Evolutionary conservation across 30 jellyfish, hydroid and myxozoan species (phyloP), one percentile per base, ranked within the genome.

Genomic region (Hydractinia symbiolongicarpus): DNA sequence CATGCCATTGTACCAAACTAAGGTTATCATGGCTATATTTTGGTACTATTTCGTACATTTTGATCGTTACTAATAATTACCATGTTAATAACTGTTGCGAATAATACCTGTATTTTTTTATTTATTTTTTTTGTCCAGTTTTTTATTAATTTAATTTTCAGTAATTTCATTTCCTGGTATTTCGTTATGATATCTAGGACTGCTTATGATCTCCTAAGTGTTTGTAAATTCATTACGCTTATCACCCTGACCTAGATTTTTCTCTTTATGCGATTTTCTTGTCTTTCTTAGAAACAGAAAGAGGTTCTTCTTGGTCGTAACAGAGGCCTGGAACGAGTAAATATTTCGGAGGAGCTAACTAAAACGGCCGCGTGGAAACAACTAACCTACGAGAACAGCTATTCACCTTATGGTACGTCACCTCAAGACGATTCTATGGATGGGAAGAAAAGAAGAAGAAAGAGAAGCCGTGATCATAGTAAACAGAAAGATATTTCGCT

Each of bases 291-390:
- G 95, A 73, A 83, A 21, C 90, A 87, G 54, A 88, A 82, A 53
- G 95, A 66, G 13, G 67, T 81, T 8, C 61, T 87, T 5, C 91
- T 76, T 21, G 87, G 76, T 67, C 83, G 79, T 7, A 81, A 74
- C 76, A 61, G 85, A 8, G 84, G 76, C 16, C 16, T 86, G 5
- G 78, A 49, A 49, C 81, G 80, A 4, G 81, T 90, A 13, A 70
- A 87, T 6, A 91, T 91, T 53, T 86, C 96, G n/a, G 98, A 91
- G 70, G 98, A 91, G 66, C 86, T 91, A 21, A 76, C 71, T 0
- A 91, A 91, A 71, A 91, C 95, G 86, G 96, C 98, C 0, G 96
- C 87, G 10, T 91, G 98, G 98, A 84, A 91, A 73, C 91, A 86
- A 5, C 88, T 91, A 53, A 82, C 88, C 5, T 53, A 50, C 60